phyloP scores from a whole-genome alignment of 2,888 invertebrate species.

The Coecobrya sp. region DNA sequence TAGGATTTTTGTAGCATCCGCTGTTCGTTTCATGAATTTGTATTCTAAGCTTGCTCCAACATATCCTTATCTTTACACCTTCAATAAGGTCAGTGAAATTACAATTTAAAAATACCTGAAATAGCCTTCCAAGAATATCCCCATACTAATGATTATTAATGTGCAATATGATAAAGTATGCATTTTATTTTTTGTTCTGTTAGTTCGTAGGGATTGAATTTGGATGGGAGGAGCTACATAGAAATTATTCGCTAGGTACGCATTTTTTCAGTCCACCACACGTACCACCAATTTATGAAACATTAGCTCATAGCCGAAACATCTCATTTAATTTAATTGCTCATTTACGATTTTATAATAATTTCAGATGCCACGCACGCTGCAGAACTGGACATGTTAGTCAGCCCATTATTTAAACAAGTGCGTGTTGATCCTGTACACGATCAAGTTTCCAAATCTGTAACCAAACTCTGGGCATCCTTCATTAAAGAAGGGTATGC shows the following conservation, averaged over 20 bases:
- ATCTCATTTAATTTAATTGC: too few species aligned
- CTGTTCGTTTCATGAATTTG: conserved; percentile 57
- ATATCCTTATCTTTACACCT: conserved; percentile 74
- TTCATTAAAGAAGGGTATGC: conserved; percentile 70
- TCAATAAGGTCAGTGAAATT: too few species aligned
- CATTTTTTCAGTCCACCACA: too few species aligned
- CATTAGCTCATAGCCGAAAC: too few species aligned
- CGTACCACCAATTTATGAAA: too few species aligned
- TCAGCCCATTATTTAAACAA: conserved; percentile 62
- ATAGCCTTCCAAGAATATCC: too few species aligned
- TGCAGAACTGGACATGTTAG: conserved; percentile 74
- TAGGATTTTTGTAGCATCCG: conserved; percentile 49
- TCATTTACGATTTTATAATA: too few species aligned
- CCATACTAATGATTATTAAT: too few species aligned
- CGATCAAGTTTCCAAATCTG: conserved; percentile 54
- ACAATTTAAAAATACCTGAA: too few species aligned
- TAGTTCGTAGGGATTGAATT: conserved; percentile 58
- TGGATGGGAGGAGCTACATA: conserved; percentile 59
- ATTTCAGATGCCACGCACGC: conserved; percentile 68
- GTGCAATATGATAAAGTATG: background rate
- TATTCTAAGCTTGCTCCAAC: conserved; percentile 58
- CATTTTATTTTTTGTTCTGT: background rate
- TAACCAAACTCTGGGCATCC: conserved; percentile 66
- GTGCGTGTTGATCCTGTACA: conserved; percentile 18
- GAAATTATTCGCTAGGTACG: conserved; percentile 58